Conservation (phyloP, 2,113 vertebrate genomes). For the Acrocephalus kingi region DNA sequence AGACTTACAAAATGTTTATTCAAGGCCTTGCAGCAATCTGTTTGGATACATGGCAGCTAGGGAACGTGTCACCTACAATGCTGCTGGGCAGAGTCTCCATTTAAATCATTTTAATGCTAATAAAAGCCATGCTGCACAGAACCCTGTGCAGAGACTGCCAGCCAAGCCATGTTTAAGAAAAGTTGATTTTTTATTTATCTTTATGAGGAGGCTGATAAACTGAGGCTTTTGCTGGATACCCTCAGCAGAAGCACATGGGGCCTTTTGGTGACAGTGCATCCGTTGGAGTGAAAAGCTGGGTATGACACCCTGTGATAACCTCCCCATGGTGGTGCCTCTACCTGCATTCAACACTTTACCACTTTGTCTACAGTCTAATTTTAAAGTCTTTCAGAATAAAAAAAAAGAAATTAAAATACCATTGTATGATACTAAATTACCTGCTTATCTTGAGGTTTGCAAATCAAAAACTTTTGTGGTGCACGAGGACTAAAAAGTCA, state of each 20-base stretch:
- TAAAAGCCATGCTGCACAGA: conserved; percentile 11
- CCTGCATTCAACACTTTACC: neutral
- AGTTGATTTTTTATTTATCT: neutral
- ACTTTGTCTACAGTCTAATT: neutral
- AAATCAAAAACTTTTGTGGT: neutral
- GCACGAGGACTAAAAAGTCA: neutral
- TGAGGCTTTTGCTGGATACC: neutral
- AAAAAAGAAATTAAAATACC: neutral
- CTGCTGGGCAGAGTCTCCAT: conserved; percentile 24
- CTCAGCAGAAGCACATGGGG: neutral
- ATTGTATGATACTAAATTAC: neutral
- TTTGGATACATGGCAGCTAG: conserved; percentile 67
- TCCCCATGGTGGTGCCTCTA: neutral
- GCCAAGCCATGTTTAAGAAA: neutral
- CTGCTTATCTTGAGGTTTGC: neutral
- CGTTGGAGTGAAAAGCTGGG: neutral
- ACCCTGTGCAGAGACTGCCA: neutral
- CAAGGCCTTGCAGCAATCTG: conserved; percentile 56
- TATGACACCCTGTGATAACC: neutral
- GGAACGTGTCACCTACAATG: conserved; percentile 49
- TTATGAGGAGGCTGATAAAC: neutral
- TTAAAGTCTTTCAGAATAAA: neutral
- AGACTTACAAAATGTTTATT: conserved; percentile 71
- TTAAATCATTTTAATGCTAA: conserved; percentile 66
- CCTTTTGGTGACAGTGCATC: neutral